Evolutionary conservation across 2,888 invertebrate species (phyloP), one percentile per base, ranked within the genome.

Genomic region (Cacoxenus indagator): DNA sequence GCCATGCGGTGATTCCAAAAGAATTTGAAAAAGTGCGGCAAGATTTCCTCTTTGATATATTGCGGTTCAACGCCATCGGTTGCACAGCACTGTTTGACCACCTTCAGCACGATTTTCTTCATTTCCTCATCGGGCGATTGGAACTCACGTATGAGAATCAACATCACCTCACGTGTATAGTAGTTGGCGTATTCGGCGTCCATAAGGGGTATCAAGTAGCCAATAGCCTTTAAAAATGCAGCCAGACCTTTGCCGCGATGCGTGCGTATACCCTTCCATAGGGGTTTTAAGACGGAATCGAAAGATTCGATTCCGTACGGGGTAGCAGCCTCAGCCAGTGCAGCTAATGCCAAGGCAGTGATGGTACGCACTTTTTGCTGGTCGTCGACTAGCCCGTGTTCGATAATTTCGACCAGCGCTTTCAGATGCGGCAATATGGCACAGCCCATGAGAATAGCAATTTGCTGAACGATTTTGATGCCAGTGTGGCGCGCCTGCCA

Each of bases 1-100:
- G 99, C 99, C 99, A 99, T 99, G 75, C 99, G 92, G 87, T 99
- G 99, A 87, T 99, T 99, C 99, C 99, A 99, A 89, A 99, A 99
- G 89, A 98, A 97, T 89, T 97, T 98, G 90, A 99, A 99, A 89
- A 98, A 99, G 83, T 98, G 97, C 0, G 98, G 98, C 77, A 99
- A 90, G 80, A 99, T 99, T 87, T 99, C 99, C 82, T 99, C 98
- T 89, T 99, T 98, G 77, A 99, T 99, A 85, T 99, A 99, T 85
- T 98, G 97, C 0, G 99, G 94, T 88, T 99, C 99, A 65, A 99
- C 99, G 93, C 99, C 99, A 88, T 99, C 99, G 0, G 99, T 99
- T 9, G 97, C 98, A 86, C 99, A 99, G 89, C 99, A 99, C 89
- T 99, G 99, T 88, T 99, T 99, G 70, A 99, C 99, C 72, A 99